Evolutionary conservation across 2,888 invertebrate genomes (phyloP).

Genomic region (Drosophila flavopinicola): DNA sequence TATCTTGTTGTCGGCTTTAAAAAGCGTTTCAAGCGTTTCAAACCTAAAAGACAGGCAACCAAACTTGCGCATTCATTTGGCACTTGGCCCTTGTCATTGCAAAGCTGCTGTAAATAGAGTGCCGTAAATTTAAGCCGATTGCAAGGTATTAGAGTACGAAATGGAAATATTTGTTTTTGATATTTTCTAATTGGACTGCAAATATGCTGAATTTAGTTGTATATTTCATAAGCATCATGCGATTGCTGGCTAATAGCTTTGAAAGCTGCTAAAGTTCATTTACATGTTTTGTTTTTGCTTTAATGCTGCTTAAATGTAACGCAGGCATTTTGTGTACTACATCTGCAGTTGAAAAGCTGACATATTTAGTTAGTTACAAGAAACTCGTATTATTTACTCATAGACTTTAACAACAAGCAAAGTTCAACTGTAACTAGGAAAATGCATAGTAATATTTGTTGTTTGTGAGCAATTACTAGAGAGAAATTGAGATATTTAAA

Average conservation of each 20-base stretch:
- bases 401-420: too few relatives aligned
- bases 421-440: too few relatives aligned
- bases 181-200: constrained; percentile 25
- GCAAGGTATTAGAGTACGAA: constrained; percentile 4
- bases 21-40: background rate
- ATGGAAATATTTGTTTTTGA: constrained; percentile 11
- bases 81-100: background rate
- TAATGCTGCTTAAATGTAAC: background rate
- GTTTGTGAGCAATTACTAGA: too few relatives aligned
- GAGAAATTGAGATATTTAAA: too few relatives aligned
- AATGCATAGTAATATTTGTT: too few relatives aligned
- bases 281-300: background rate
- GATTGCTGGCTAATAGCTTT: background rate
- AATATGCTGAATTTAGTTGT: background rate
- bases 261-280: background rate
- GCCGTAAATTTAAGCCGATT: constrained; percentile 26
- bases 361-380: too few relatives aligned
- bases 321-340: too few relatives aligned
- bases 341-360: too few relatives aligned
- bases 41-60: background rate
- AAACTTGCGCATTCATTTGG: background rate
- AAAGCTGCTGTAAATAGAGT: constrained; percentile 13
- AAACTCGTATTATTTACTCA: too few relatives aligned
- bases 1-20: background rate
- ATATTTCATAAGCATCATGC: background rate